A percentile compares a stretch with the other conserved stretches of the same genome.
These are phyloP conservation scores for Zaprionus davidi DNA, from an alignment of 1,140 invertebrate genomes.

Conservation along the genomic window DNA sequence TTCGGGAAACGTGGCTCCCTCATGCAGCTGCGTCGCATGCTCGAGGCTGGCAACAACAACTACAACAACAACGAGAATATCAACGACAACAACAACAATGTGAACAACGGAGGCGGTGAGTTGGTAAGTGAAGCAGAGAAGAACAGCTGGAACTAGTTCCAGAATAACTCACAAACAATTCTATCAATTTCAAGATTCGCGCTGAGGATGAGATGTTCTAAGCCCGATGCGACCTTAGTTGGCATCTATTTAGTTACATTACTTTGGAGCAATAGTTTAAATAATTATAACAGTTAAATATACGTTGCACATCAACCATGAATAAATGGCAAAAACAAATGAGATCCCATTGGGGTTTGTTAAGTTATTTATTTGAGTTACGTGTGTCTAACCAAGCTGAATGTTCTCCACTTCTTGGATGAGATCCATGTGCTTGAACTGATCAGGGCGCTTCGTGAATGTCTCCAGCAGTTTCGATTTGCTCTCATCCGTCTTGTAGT, in stretches of 20 bases:
- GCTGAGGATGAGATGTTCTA: constrained; percentile 64
- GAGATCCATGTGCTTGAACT: constrained; percentile 93
- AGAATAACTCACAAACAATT: not conserved
- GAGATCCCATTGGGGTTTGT: not conserved
- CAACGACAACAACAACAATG: constrained; percentile 20
- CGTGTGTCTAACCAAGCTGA: constrained; percentile 82
- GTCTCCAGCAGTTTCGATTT: constrained; percentile 88
- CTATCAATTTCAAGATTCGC: constrained; percentile 40
- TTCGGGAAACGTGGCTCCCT: constrained; percentile 65
- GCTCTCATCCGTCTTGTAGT: constrained; percentile 87
- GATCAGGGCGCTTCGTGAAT: constrained; percentile 90
- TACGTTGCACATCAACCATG: constrained; percentile 31
- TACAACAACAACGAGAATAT: constrained; percentile 33
- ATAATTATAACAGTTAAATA: constrained; percentile 14
- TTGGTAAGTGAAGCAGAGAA: constrained; percentile 45
- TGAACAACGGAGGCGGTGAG: constrained; percentile 34
- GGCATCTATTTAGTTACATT: constrained; percentile 47
- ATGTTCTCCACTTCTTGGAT: constrained; percentile 92
- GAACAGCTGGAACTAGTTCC: not conserved
- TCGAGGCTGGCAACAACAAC: constrained; percentile 45
- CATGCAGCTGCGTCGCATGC: constrained; percentile 55
- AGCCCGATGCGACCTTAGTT: constrained; percentile 3
- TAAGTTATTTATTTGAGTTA: constrained; percentile 28
- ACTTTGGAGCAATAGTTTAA: constrained; percentile 76
- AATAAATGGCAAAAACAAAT: constrained; percentile 20